These are phyloP conservation scores for Clupea harengus DNA, from an alignment of 2,113 vertebrate species.

Conservation along the genomic window DNA sequence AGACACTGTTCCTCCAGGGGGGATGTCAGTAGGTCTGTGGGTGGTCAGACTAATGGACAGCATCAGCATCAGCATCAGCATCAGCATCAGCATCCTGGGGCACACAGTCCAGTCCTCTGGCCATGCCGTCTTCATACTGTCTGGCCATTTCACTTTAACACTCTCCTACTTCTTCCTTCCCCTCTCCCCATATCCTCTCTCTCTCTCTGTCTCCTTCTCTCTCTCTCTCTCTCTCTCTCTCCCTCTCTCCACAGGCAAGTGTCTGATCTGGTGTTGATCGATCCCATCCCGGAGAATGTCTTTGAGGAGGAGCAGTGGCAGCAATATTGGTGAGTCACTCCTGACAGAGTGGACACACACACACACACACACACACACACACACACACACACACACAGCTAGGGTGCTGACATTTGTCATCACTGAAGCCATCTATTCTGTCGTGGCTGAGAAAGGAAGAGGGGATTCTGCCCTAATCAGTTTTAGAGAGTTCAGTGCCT, in stretches of 20 bases:
- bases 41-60: neutral
- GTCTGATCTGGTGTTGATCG: slow-evolving; percentile 76
- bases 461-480: neutral
- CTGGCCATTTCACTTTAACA: slow-evolving; percentile 6
- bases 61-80: neutral
- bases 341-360: slow-evolving; percentile 7
- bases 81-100: neutral
- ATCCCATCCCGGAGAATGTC: slow-evolving; percentile 76
- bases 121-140: neutral
- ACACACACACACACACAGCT: neutral
- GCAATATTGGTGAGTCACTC: slow-evolving; percentile 73
- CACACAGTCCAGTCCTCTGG: neutral
- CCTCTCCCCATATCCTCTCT: neutral
- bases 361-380: neutral
- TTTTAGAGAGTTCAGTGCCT: neutral
- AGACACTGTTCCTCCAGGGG: neutral
- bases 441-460: too few relatives aligned
- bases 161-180: neutral
- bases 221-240: neutral
- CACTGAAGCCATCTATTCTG: neutral
- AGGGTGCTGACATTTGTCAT: neutral
- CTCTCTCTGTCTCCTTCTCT: too few relatives aligned
- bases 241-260: slow-evolving; percentile 70
- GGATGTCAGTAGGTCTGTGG: neutral
- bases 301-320: slow-evolving; percentile 74